These are phyloP conservation scores for Bombus breviceps DNA, from an alignment of 1,140 invertebrate genomes.

Conservation along the genomic window DNA sequence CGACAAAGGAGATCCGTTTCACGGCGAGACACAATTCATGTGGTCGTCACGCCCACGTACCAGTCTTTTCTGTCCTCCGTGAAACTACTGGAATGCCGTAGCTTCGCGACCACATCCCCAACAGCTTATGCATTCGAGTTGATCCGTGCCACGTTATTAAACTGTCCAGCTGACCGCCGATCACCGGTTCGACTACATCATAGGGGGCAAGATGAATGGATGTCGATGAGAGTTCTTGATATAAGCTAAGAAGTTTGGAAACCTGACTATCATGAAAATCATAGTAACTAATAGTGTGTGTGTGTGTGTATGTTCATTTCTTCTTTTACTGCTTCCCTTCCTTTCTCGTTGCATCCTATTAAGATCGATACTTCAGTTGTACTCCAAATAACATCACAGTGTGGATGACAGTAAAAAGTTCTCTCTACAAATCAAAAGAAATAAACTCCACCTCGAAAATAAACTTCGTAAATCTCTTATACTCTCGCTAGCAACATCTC, in stretches of 20 bases:
- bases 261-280: not conserved
- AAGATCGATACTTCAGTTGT: too few species aligned
- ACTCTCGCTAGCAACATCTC: not conserved
- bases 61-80: constrained; percentile 9
- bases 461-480: not conserved
- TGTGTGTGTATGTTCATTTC: not conserved
- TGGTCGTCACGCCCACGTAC: constrained; percentile 44
- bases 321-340: not conserved
- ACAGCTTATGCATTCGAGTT: constrained; percentile 4
- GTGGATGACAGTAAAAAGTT: too few species aligned
- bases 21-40: constrained; percentile 43
- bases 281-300: too few species aligned
- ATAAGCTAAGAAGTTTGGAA: not conserved
- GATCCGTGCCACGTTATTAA: not conserved
- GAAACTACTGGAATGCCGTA: constrained; percentile 43
- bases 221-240: not conserved
- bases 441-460: too few species aligned
- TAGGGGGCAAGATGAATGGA: too few species aligned
- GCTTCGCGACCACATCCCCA: not conserved
- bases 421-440: too few species aligned
- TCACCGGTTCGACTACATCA: not conserved
- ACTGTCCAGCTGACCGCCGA: not conserved
- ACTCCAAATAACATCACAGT: not conserved
- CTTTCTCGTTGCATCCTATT: not conserved
- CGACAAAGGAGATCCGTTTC: constrained; percentile 44